These are phyloP conservation scores for Coccyzus lansbergi DNA, from an alignment of 2,797 vertebrate species.

Conservation along the genomic window DNA sequence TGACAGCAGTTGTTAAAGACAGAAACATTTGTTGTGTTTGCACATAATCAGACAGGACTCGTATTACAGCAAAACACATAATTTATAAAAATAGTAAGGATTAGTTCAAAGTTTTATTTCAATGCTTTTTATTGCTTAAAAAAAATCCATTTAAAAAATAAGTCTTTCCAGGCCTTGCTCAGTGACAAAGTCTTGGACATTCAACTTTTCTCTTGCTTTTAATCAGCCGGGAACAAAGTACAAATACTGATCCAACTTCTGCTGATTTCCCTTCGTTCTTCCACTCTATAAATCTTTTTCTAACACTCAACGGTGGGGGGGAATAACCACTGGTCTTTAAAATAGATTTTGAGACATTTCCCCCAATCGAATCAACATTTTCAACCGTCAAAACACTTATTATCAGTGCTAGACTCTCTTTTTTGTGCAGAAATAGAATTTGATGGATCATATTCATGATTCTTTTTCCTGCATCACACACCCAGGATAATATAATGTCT, in stretches of 20 bases:
- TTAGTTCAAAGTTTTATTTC: not conserved
- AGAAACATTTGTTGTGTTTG: not conserved
- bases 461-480: not conserved
- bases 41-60: not conserved
- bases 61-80: not conserved
- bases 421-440: not conserved
- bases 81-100: not conserved
- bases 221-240: not conserved
- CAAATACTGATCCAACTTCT: not conserved
- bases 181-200: not conserved
- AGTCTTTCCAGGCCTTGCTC: not conserved
- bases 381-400: not conserved
- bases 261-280: not conserved
- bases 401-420: not conserved
- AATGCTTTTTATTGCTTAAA: not conserved
- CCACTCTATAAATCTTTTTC: not conserved
- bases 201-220: not conserved
- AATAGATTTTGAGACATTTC: not conserved
- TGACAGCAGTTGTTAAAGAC: not conserved
- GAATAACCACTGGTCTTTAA: not conserved
- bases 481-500: not conserved
- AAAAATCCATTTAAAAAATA: not conserved
- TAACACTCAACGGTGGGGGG: not conserved
- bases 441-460: not conserved
- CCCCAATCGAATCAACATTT: not conserved